These are phyloP conservation scores for Chirona hameri DNA, from an alignment of 2,888 invertebrate species.

Conservation along the genomic window DNA sequence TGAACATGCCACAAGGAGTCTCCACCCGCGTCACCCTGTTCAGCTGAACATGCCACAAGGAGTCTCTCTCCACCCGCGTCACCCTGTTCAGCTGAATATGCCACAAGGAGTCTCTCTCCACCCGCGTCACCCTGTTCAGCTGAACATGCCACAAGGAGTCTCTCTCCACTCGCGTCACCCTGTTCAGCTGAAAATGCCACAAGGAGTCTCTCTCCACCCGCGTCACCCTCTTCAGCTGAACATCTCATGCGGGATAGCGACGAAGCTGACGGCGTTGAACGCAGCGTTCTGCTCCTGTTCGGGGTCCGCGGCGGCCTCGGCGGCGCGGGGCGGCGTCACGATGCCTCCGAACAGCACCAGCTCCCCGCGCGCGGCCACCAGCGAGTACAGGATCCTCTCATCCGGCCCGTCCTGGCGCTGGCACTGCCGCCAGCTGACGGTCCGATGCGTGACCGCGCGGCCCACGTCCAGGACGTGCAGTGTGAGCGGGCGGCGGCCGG, in stretches of 20 bases:
- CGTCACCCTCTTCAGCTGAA: background rate
- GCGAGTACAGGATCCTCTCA: constrained; percentile 82
- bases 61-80: too few species aligned
- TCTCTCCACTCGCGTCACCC: too few species aligned
- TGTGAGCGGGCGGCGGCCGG: constrained; percentile 62
- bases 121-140: too few species aligned
- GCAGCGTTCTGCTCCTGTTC: background rate
- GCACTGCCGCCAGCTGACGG: constrained; percentile 62
- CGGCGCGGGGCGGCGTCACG: background rate
- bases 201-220: background rate
- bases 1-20: too few species aligned
- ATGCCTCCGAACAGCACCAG: constrained; percentile 89
- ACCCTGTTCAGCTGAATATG: too few species aligned
- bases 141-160: too few species aligned
- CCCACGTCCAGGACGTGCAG: constrained; percentile 84
- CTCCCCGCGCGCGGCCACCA: constrained; percentile 86
- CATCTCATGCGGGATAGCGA: background rate
- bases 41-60: too few species aligned
- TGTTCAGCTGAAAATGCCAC: too few species aligned
- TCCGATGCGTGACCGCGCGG: constrained; percentile 60
- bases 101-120: too few species aligned
- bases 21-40: too few species aligned
- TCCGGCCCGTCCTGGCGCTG: constrained; percentile 58
- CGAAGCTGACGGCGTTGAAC: background rate
- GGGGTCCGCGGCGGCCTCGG: background rate